Evolutionary conservation across 2,113 vertebrate species (phyloP).

Genomic region (Leuciscus idus): DNA sequence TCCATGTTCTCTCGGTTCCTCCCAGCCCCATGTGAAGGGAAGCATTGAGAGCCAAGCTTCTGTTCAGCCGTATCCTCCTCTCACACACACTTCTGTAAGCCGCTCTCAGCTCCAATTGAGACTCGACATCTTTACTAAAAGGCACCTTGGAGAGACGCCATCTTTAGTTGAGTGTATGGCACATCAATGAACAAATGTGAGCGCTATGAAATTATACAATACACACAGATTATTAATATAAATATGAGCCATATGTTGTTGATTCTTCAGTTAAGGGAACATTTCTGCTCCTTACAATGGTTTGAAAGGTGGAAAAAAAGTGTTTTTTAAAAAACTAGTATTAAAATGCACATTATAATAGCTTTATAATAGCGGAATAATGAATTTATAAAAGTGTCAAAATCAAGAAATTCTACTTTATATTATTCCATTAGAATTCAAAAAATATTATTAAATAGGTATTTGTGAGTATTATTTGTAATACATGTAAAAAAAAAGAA

Average conservation of each 20-base stretch:
- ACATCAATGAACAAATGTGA: background rate
- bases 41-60: constrained; percentile 17
- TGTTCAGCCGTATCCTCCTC: constrained; percentile 45
- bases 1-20: constrained; percentile 10
- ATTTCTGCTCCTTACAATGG: background rate
- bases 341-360: background rate
- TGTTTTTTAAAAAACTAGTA: too few relatives aligned
- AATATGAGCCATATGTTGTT: background rate
- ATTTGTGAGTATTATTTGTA: too few relatives aligned
- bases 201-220: background rate
- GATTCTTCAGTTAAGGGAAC: constrained; percentile 2
- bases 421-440: background rate
- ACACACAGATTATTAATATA: constrained; percentile 30
- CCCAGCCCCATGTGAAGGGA: background rate
- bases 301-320: background rate
- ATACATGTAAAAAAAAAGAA: too few relatives aligned
- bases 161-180: background rate
- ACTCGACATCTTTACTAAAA: constrained; percentile 23
- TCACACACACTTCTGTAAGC: constrained; percentile 29
- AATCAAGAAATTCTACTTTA: background rate
- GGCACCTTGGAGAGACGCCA: constrained; percentile 28
- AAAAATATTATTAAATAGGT: too few relatives aligned
- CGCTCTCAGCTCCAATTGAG: background rate
- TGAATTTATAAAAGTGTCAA: background rate
- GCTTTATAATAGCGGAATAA: background rate